phyloP scores from a whole-genome alignment of 2,797 vertebrate genomes.

The Enteromius argenteus region DNA sequence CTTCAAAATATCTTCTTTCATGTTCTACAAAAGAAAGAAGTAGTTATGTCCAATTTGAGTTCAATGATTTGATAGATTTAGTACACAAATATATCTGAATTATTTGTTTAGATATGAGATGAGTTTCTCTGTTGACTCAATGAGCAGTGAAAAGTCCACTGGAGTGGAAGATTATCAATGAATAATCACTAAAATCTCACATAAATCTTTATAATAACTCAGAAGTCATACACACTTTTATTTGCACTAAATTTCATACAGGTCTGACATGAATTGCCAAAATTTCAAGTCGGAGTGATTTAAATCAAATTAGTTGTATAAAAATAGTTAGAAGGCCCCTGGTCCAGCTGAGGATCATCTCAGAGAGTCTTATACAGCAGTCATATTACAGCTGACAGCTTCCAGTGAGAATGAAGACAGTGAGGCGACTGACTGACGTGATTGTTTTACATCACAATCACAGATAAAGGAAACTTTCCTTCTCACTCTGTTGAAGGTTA shows the following conservation, averaged over 20 bases:
- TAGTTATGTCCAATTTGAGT: not conserved
- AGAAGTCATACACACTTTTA: not conserved
- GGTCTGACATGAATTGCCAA: not conserved
- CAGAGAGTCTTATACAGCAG: not conserved
- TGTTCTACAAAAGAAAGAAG: not conserved
- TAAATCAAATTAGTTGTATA: not conserved
- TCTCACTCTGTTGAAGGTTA: slow-evolving; percentile 10
- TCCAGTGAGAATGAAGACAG: slow-evolving; percentile 20
- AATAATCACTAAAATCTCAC: not conserved
- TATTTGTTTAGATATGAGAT: not conserved
- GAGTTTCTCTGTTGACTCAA: not conserved
- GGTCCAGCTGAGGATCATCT: not conserved
- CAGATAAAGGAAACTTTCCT: slow-evolving; percentile 7
- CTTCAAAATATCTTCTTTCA: not conserved
- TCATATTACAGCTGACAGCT: not conserved
- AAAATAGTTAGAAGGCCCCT: not conserved
- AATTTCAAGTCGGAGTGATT: not conserved
- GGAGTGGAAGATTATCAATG: not conserved
- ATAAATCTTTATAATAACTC: not conserved
- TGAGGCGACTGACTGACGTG: slow-evolving; percentile 27
- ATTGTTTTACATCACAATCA: slow-evolving; percentile 38
- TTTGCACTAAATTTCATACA: not conserved
- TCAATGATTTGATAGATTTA: not conserved
- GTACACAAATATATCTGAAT: not conserved
- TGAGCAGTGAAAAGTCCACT: not conserved